Conservation (phyloP, 2,113 vertebrate genomes). For the Petroica traversi region DNA sequence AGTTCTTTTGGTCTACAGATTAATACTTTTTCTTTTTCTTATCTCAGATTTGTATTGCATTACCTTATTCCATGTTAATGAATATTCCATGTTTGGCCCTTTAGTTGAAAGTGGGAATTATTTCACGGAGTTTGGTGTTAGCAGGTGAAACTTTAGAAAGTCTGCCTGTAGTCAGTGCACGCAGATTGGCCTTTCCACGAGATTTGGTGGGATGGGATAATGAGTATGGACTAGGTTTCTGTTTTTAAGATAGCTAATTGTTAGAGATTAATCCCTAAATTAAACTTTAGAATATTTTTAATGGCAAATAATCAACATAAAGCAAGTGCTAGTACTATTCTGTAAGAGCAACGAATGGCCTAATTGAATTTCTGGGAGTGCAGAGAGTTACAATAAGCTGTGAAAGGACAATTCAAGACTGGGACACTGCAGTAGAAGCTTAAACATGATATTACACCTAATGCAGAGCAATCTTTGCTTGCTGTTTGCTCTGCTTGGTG, state of each 20-base stretch:
- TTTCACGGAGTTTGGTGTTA: neutral
- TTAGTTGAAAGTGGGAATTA: neutral
- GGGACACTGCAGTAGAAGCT: neutral
- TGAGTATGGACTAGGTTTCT: neutral
- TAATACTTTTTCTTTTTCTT: neutral
- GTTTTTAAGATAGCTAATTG: neutral
- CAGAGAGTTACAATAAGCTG: neutral
- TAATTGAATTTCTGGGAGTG: neutral
- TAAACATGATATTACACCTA: neutral
- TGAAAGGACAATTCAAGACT: neutral
- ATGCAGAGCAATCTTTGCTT: neutral
- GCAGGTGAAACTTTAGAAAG: neutral
- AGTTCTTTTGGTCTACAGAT: neutral
- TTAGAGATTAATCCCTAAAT: neutral
- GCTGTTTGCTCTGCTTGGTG: neutral
- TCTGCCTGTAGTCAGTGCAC: neutral
- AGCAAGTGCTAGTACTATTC: neutral
- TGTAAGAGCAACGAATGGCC: neutral
- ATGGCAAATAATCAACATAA: neutral
- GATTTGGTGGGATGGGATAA: neutral
- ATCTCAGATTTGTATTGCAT: neutral
- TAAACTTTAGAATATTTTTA: neutral
- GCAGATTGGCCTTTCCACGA: neutral
- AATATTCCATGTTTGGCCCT: neutral
- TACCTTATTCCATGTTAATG: neutral